Base-by-base conservation (phyloP, 2,888 invertebrate species). In the Drosophila sordidapex region DNA sequence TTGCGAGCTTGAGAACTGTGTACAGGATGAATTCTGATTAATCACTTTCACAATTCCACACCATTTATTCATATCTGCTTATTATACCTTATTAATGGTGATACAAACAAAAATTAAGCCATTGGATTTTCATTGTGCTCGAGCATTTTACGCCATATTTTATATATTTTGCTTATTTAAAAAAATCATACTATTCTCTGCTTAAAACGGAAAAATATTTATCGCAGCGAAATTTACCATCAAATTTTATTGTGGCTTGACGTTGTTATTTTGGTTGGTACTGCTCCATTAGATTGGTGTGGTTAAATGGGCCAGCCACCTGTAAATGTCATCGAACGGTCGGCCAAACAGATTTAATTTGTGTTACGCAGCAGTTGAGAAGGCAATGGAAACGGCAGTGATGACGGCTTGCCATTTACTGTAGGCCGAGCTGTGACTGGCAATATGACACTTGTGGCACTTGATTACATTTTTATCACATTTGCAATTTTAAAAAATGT, bases 381-480 rank as follows among this genome's bases (percentile, higher is more conserved):
- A 43, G 27, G 54, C 49, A 46, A 57, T n/a, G 48, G n/a, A 18
- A 27, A 61, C 27, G n/a, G 21, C 43, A 31, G 49, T 56, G 38
- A 51, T 64, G 67, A 60, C 60, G 46, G 68, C 52, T 38, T n/a
- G 59, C 43, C 54, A 61, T 64, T 65, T 69, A 69, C 46, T 71
- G 40, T 46, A 53, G 38, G 63, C 52, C 54, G 56, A 66, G 51
- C 66, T 76, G 61, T 71, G 66, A 68, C 66, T 74, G 71, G 72
- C 82, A 75, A 82, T 79, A 79, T 76, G 87, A 79, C 73, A 83
- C 71, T 74, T 75, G 71, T 78, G 75, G 61, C 78, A 78, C 73
- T 78, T 72, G 72, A 74, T 74, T 33, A 33, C 3, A 10, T 10
- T 83, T 83, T 69, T 60, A 81, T 81, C 71, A 74, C 69, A 71